These are phyloP conservation scores for Pantala flavescens DNA, from an alignment of 1,140 invertebrate genomes.

Conservation along the genomic window DNA sequence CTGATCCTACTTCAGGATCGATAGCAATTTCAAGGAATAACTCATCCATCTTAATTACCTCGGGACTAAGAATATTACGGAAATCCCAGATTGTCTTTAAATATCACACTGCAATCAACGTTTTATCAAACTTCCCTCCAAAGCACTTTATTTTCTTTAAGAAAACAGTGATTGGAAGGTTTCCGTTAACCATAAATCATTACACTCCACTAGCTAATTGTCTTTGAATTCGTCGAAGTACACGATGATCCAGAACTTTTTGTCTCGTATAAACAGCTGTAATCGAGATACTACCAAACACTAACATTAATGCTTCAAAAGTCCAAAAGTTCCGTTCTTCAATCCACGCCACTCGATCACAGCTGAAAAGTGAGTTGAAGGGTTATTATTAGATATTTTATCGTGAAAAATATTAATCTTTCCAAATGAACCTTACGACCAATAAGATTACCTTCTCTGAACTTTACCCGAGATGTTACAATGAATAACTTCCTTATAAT, in stretches of 20 bases:
- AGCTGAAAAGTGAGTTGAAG: slow-evolving; percentile 33
- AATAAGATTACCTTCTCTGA: slow-evolving; percentile 45
- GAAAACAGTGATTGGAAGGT: no score
- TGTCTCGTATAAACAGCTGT: slow-evolving; percentile 43
- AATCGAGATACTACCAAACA: slow-evolving; percentile 50
- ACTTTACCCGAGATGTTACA: slow-evolving; percentile 58
- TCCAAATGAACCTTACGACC: no score
- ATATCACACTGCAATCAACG: no score
- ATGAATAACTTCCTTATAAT: slow-evolving; percentile 56
- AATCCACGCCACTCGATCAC: slow-evolving; percentile 27
- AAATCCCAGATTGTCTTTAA: no score
- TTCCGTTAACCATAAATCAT: not conserved
- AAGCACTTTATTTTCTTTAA: no score
- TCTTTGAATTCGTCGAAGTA: slow-evolving; percentile 49
- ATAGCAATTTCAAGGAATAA: slow-evolving; percentile 34
- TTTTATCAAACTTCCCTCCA: no score
- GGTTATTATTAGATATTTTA: no score
- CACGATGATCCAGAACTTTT: slow-evolving; percentile 43
- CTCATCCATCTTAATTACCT: slow-evolving; percentile 26
- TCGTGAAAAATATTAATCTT: no score
- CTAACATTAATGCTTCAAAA: slow-evolving; percentile 65
- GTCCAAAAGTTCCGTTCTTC: slow-evolving; percentile 62
- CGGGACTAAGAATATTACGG: not conserved
- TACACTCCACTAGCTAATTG: slow-evolving; percentile 39
- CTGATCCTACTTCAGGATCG: slow-evolving; percentile 22